Evolutionary conservation across 2,113 vertebrate species (phyloP).

Genomic region (Eublepharis macularius): DNA sequence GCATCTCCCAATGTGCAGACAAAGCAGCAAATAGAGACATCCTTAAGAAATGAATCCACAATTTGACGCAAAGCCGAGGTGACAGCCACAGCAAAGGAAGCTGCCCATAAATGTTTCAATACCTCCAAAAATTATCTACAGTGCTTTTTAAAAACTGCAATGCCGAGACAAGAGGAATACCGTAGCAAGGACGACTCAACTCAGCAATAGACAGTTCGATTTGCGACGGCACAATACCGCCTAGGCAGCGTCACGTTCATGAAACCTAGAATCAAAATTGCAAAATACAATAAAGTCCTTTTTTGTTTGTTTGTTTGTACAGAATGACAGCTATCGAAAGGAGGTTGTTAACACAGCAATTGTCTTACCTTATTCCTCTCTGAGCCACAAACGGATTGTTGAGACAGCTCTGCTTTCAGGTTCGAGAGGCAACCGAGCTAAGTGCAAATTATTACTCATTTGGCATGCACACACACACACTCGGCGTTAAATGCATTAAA

Average conservation of each 20-base stretch:
- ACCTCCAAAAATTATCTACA: conserved; percentile 62
- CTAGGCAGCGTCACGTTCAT: conserved; percentile 33
- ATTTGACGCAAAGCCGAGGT: conserved; percentile 70
- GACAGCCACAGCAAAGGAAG: conserved; percentile 71
- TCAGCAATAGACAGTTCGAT: conserved; percentile 39
- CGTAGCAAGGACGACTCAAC: conserved; percentile 36
- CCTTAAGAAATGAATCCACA: conserved; percentile 70
- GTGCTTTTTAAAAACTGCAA: conserved; percentile 43
- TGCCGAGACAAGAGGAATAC: conserved; percentile 34
- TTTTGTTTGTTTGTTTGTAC: not conserved
- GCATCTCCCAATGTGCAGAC: conserved; percentile 72
- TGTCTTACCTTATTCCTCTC: conserved; percentile 58
- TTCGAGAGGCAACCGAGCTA: not conserved
- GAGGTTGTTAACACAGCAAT: conserved; percentile 27
- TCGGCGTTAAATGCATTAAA: not conserved
- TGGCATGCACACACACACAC: not conserved
- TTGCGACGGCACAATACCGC: conserved; percentile 38
- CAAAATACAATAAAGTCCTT: conserved; percentile 9
- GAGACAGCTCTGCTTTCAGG: conserved; percentile 33
- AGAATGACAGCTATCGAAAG: conserved; percentile 32
- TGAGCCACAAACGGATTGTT: not conserved
- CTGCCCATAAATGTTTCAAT: conserved; percentile 57
- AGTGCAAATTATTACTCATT: conserved; percentile 15
- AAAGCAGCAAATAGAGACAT: conserved; percentile 81
- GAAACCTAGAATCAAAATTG: conserved; percentile 25